Base-by-base conservation (phyloP, 2,888 invertebrate genomes). In the Macrophya annulata region DNA sequence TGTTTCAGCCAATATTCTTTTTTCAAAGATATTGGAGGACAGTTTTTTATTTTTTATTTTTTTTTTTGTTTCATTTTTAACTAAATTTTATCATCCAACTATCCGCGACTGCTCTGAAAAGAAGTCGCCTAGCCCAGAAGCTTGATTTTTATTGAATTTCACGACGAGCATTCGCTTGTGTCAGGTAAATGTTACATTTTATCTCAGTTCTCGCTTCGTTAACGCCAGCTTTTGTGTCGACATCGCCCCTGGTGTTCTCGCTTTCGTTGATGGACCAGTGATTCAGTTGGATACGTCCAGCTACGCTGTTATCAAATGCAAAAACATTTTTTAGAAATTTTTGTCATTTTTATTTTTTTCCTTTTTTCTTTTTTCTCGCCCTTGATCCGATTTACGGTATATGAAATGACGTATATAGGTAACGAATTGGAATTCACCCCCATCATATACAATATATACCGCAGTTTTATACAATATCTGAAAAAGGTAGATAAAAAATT, bases 141-240 rank as follows among this genome's bases (percentile, higher is more conserved):
- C 84, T 84, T 76, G 85, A 85, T 77, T 86, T 85, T 87, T 86
- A 81, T 84, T 85, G 79, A 87, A 87, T 88, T 87, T 86, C 85
- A 85, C 81, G 83, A 68, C 74, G 40, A 76, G 74, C 85, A 48
- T 84, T 84, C 85, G 65, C 85, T 76, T 85, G 86, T 81, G 87
- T 87, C 87, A 87, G 81, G 84, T 51, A 72, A 84, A 85, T 83
- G 85, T 87, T 87, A 85, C 87, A 48, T 86, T 88, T 87, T 88
- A 87, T 87, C 87, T 85, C 68, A 84, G 37, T 86, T 85, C 86
- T 88, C 86, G 85, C 85, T 88, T 87, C 86, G 88, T 88, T 88
- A 88, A 85, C 85, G 85, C 85, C 86, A 81, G 62, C 81, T 81
- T 81, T 81, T 81, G 62, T 62, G 81, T 81, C 81, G 62, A 59